Evolutionary conservation across 2,888 invertebrate species (phyloP), one percentile per base, ranked within the genome.

Genomic region (Melieria omissa): DNA sequence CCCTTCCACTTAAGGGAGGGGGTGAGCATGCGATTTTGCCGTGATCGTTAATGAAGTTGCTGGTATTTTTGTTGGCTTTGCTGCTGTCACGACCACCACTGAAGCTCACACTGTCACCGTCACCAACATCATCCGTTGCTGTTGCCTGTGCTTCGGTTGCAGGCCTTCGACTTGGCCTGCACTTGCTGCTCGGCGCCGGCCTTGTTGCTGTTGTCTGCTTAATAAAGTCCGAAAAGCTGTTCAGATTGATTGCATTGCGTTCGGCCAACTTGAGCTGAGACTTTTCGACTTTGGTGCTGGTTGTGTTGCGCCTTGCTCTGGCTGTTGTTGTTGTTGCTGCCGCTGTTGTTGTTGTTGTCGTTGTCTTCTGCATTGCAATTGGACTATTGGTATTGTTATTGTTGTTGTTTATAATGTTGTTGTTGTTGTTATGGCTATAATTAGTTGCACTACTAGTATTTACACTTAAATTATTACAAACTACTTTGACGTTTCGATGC

Each of bases 1-100:
- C 93, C 90, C 92, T 90, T 86, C 93, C 93, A 86, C 89, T 89
- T 82, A 90, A 89, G 84, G 91, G 90, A 84, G 88, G 88, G 86
- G 88, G 85, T 82, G 89, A 87, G 77, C 86, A 83, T 75, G 66
- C 66, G 72, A 29, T 29, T 29, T 29, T 29, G 71, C 76, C 74
- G 73, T 77, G 57, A 65, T 73, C 72, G 68, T 76, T 68, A 71
- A 70, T 61, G 72, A 68, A 72, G 76, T 69, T 71, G 67, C 42
- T 65, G 65, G 45, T 65, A 60, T 65, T 55, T 41, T 62, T 55
- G 70, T 16, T 65, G 55, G 42, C 55, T 62, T 73, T 71, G 70
- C 54, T 75, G 66, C 46, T 78, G n/a, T 41, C 57, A 73, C 74
- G 71, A 76, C 73, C 73, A 72, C 73, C 74, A 73, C 72, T 76